Evolutionary conservation across 2,797 vertebrate species (phyloP).

Genomic region (Argyrosomus regius): DNA sequence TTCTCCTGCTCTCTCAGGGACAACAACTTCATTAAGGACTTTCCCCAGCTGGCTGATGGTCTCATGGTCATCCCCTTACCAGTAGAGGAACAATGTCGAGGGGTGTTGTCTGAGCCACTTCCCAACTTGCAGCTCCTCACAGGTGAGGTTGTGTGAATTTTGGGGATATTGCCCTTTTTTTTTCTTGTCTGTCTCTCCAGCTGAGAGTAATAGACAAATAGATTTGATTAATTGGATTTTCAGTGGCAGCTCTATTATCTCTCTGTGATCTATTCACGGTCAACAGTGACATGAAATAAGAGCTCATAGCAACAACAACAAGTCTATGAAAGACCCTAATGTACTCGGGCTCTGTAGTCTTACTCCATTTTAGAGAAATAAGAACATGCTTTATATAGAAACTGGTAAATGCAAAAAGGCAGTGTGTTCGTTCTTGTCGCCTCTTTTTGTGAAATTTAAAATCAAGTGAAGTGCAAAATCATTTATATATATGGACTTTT

Average conservation of each 20-base stretch:
- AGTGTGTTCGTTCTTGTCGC: not conserved
- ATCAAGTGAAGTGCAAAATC: not conserved
- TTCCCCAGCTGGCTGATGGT: constrained; percentile 95
- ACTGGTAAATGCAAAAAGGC: not conserved
- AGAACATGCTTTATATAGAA: not conserved
- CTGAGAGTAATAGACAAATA: not conserved
- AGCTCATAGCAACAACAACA: not conserved
- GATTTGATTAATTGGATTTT: constrained; percentile 3
- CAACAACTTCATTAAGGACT: constrained; percentile 99
- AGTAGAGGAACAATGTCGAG: constrained; percentile 96
- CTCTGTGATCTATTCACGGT: not conserved
- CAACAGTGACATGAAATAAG: not conserved
- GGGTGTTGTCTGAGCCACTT: constrained; percentile 94
- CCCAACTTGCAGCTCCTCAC: constrained; percentile 94
- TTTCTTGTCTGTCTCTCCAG: not conserved
- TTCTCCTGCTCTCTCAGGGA: constrained; percentile 85
- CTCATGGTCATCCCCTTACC: constrained; percentile 96
- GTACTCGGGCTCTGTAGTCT: not conserved
- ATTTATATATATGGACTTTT: not conserved
- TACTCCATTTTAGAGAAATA: not conserved
- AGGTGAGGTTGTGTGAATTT: constrained; percentile 78
- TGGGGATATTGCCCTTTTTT: not conserved
- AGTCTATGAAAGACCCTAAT: not conserved
- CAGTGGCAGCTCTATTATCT: constrained; percentile 14
- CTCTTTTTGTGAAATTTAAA: not conserved